Evolutionary conservation across 2,113 vertebrate genomes (phyloP), one percentile per base, ranked within the genome.

Genomic region (Pelobates fuscus): DNA sequence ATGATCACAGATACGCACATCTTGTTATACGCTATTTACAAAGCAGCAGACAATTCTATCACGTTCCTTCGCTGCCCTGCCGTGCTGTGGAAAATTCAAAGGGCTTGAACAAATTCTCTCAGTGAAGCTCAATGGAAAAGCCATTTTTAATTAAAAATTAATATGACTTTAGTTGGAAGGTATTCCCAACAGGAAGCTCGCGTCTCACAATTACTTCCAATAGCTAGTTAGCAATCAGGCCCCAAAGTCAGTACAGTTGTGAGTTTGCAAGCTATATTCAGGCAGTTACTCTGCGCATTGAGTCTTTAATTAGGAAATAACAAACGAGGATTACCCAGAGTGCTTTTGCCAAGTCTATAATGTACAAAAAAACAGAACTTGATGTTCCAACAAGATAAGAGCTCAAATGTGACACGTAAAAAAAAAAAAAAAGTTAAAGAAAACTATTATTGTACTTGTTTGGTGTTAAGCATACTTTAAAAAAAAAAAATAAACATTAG

Each of bases 221-320:
- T 24, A 83, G 73, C 70, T 84, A 26, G 79, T 86, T 82, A 82
- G 80, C 83, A 84, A 83, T 82, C 83, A 74, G 62, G 71, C 78
- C 80, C 78, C 2, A 11, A 78, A 81, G 78, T 82, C 77, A 78
- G 71, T 73, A 83, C 77, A 82, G 82, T 85, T 84, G 82, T 21
- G 58, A 82, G 82, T 78, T 82, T 80, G 79, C 77, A 77, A 80
- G 80, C 83, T 78, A 77, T 76, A 81, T 72, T 58, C 70, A 84
- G 82, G 70, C 0, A 2, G 83, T 77, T 0, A 83, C 83, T 86
- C 82, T 84, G 81, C 83, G 81, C 79, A 78, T 64, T 81, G 74
- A 83, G 73, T 67, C 78, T 81, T 87, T 87, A 87, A 87, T 86
- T 86, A 87, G 83, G 86, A 71, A 81, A 80, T 82, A 84, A 83